Base-by-base conservation (phyloP, 2,797 vertebrate species). In the Dicrostonyx torquatus region DNA sequence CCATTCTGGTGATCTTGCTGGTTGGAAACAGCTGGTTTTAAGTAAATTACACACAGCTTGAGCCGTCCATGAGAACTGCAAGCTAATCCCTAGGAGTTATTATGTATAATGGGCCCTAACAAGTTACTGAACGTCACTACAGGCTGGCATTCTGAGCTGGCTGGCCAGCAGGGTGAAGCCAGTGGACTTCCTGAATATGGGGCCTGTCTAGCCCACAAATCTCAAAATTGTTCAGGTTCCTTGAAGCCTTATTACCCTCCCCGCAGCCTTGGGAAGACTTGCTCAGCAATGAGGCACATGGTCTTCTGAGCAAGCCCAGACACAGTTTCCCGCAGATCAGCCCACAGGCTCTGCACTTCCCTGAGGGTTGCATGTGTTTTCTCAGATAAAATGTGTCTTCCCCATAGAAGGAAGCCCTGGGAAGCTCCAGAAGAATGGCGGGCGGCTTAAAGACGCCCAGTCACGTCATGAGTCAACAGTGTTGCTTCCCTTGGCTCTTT, bases 211-310 rank as follows among this genome's bases (percentile, higher is more conserved):
- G 10, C 83, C 80, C 87, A 45, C 78, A 50, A n/a, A 87, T 31
- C 76, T 75, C 80, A 89, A 89, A 92, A 45, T 5, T 64, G 50
- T 40, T 79, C 53, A 22, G 72, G 53, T n/a, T 79, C 45, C 31
- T 22, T 0, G 37, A 11, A 79, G 48, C 34, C n/a, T 76, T 73
- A 17, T 50, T 50, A 53, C 76, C 34, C 43, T 5, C 76, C 29
- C 82, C 5, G 58, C 6, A 13, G 45, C 55, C 62, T 26, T 31
- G 31, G 45, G n/a, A 18, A 40, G 7, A 40, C 12, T 43, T n/a
- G 58, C 58, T 62, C 18, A 12, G 40, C 29, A 22, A 2, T 22
- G 6, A 66, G 17, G 45, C 4, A 3, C 37, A 0, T 18, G n/a
- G 2, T 10, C 62, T 72, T 29, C 5, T 0, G 15, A 70, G 45